Evolutionary conservation across 2,888 invertebrate genomes (phyloP).

Genomic region (Drosophila kanekoi): DNA sequence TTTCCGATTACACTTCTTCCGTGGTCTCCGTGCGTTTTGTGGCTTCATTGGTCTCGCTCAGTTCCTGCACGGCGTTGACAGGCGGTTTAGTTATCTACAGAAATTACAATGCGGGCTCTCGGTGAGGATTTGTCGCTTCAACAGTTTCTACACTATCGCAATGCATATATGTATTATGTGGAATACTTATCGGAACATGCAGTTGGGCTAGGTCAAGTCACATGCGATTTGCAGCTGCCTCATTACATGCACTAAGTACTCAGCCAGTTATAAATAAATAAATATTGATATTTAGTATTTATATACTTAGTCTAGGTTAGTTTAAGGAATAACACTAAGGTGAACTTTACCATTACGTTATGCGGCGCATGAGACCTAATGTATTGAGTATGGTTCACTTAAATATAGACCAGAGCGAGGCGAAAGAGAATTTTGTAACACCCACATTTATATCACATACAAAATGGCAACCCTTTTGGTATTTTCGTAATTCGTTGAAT

Average conservation of each 20-base stretch:
- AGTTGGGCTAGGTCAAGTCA: conserved; percentile 21
- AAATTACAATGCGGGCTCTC: conserved; percentile 38
- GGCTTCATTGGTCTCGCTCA: conserved; percentile 28
- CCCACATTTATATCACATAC: conserved; percentile 67
- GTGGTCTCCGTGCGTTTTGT: conserved; percentile 38
- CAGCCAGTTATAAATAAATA: conserved; percentile 4
- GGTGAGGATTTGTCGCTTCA: background rate
- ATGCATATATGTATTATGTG: conserved; percentile 14
- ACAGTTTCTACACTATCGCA: conserved; percentile 16
- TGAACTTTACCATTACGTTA: conserved; percentile 69
- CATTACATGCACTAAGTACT: conserved; percentile 22
- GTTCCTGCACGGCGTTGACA: conserved; percentile 39
- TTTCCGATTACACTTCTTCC: conserved; percentile 34
- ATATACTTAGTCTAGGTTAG: conserved; percentile 55
- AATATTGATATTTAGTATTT: conserved; percentile 35
- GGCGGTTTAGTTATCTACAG: conserved; percentile 60
- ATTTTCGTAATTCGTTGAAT: conserved; percentile 20
- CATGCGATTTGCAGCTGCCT: conserved; percentile 45
- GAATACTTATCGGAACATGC: conserved; percentile 67
- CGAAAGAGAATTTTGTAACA: conserved; percentile 56
- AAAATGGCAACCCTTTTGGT: conserved; percentile 57
- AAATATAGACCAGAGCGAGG: conserved; percentile 59
- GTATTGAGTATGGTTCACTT: conserved; percentile 63
- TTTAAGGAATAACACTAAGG: conserved; percentile 34
- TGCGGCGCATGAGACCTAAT: conserved; percentile 61